Evolutionary conservation across 2,888 invertebrate genomes (phyloP), one percentile per base, ranked within the genome.

Genomic region (Caenorhabditis sp.): DNA sequence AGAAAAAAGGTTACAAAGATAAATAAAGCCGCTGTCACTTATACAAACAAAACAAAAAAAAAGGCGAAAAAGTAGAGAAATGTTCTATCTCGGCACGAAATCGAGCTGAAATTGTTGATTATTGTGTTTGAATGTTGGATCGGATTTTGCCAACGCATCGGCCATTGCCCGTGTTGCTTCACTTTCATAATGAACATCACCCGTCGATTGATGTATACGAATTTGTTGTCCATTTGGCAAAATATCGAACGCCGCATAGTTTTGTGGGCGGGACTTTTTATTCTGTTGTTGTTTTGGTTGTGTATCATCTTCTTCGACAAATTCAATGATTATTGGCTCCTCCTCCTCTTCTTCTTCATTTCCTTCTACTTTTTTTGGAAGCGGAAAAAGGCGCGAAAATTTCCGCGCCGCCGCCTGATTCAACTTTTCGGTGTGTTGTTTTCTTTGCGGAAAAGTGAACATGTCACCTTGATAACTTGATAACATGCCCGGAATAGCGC

Each of bases 121-220:
- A 17, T 43, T 61, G n/a, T 58, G 61, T 53, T 67, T 64, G 60
- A 55, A 72, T 53, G 50, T 27, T 14, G 67, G 67, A 65, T 72
- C 69, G 51, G 62, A 53, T 50, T 58, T 58, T 19, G 10, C 12
- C n/a, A 69, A 21, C 27, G 74, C 74, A 37, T 69, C 74, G 19
- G 66, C 63, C 19, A 74, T 73, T 21, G 68, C 73, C 21, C 73
- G 57, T 27, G 68, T 73, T 14, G 73, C 73, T 55, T 68, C 73
- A 1, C 53, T 61, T 50, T 69, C 69, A 54, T 66, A 70, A 3
- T 43, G 12, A 6, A 43, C 14, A 12, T 50, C 36, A 24, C 54
- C 62, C 12, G 50, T 19, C 0, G 49, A 23, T 26, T 58, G 58
- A 21, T 57, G 49, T 14, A 43, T 17, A 19, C 12, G 10, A 27